phyloP scores from a whole-genome alignment of 2,797 vertebrate species.

The Lycodopsis pacificus region DNA sequence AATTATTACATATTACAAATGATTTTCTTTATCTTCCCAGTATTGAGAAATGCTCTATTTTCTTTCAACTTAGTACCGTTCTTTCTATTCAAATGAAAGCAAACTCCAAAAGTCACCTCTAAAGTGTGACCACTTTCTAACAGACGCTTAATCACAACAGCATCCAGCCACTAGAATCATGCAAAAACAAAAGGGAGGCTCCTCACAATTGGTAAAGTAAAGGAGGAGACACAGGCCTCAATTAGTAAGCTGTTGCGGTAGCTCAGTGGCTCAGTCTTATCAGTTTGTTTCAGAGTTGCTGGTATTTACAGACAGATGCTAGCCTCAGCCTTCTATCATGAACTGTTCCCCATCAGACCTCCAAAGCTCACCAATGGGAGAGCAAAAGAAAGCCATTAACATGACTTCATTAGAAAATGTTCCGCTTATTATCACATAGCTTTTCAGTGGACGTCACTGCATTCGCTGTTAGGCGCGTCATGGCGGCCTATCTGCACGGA shows the following conservation, averaged over 20 bases:
- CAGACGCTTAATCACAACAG: conserved; percentile 14
- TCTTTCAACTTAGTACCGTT: not conserved
- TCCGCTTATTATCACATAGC: conserved; percentile 50
- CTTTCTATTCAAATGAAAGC: conserved; percentile 38
- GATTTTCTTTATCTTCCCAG: conserved; percentile 20
- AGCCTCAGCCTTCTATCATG: conserved; percentile 20
- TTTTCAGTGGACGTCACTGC: conserved; percentile 36
- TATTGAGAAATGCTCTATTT: conserved; percentile 1
- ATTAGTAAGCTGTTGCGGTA: conserved; percentile 50
- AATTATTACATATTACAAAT: conserved; percentile 6
- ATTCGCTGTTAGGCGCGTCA: conserved; percentile 33
- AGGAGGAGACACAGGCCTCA: conserved; percentile 37
- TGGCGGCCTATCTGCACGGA: conserved; percentile 55
- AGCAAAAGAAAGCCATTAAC: conserved; percentile 42
- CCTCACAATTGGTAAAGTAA: conserved; percentile 32
- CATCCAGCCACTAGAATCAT: conserved; percentile 18
- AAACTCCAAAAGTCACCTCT: conserved; percentile 44
- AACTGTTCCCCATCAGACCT: conserved; percentile 29
- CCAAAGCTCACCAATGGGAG: conserved; percentile 25
- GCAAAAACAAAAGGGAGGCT: conserved; percentile 49
- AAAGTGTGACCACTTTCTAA: conserved; percentile 37
- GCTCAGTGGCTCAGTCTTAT: conserved; percentile 43
- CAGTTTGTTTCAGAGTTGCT: conserved; percentile 61
- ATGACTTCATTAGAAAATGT: conserved; percentile 62
- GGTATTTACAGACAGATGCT: conserved; percentile 39